A percentile compares a stretch with the other conserved stretches of the same genome.
phyloP scores from a whole-genome alignment of 1,140 invertebrate genomes.

The Dreissena polymorpha region DNA sequence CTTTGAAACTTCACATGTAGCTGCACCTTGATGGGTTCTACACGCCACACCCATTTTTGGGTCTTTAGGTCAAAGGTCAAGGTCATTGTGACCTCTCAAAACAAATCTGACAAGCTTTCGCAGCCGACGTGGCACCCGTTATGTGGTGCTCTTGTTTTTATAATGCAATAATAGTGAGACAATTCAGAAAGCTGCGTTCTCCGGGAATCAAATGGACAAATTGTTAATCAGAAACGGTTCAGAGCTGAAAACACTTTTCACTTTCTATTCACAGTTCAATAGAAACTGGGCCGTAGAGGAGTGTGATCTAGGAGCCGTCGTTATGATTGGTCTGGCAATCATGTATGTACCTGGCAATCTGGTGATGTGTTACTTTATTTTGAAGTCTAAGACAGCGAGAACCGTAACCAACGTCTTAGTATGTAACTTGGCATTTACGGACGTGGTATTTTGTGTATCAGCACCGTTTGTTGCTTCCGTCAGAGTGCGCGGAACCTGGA shows the following conservation, averaged over 20 bases:
- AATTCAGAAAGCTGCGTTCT: too few relatives aligned
- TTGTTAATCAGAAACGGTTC: slow-evolving; percentile 67
- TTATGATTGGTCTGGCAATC: slow-evolving; percentile 65
- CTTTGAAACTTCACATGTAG: too few relatives aligned
- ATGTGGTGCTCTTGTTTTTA: too few relatives aligned
- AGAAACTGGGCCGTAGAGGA: slow-evolving; percentile 55
- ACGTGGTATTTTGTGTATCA: slow-evolving; percentile 64
- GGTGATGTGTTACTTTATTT: slow-evolving; percentile 60
- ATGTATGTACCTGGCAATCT: slow-evolving; percentile 74
- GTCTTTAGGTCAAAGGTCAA: too few relatives aligned
- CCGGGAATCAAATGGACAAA: slow-evolving; percentile 57
- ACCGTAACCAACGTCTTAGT: slow-evolving; percentile 71
- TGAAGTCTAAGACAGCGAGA: slow-evolving; percentile 56
- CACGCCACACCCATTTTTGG: too few relatives aligned
- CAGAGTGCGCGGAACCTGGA: slow-evolving; percentile 67
- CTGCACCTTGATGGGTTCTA: too few relatives aligned
- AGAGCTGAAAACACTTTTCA: slow-evolving; percentile 68
- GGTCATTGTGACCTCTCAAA: too few relatives aligned
- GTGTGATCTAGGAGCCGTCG: slow-evolving; percentile 62
- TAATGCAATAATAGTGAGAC: too few relatives aligned
- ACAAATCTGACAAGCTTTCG: too few relatives aligned
- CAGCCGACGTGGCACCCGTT: too few relatives aligned
- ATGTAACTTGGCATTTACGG: slow-evolving; percentile 69
- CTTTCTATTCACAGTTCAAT: slow-evolving; percentile 72
- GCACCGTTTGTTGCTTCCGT: slow-evolving; percentile 67